Evolutionary conservation across 2,797 vertebrate genomes (phyloP).

Genomic region (Cottoperca gobio): DNA sequence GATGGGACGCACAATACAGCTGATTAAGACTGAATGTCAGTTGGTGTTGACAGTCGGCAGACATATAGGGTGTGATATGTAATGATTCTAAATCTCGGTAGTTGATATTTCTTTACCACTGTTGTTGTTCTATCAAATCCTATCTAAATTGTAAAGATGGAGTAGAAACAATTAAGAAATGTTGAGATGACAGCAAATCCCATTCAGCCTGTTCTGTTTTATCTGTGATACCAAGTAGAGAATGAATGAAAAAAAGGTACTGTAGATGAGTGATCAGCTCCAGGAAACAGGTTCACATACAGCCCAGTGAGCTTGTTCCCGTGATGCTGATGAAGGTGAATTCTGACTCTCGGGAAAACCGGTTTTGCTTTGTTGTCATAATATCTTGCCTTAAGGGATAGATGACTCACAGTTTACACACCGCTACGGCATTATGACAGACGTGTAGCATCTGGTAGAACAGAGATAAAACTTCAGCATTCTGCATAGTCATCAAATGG

Average conservation of each 20-base stretch:
- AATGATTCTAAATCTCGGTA: no score
- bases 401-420: conserved; percentile 57
- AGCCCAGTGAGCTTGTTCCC: conserved; percentile 18
- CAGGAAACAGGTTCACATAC: conserved; percentile 18
- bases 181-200: conserved; percentile 15
- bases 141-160: conserved; percentile 12
- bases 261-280: not conserved
- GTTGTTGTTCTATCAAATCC: conserved; percentile 8
- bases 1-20: no score
- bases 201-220: not conserved
- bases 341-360: conserved; percentile 46
- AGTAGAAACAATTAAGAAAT: conserved; percentile 31
- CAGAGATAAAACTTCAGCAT: conserved; percentile 37
- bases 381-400: conserved; percentile 63
- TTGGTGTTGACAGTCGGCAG: no score
- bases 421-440: conserved; percentile 37
- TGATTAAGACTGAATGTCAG: no score
- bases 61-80: no score
- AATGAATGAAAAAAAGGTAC: conserved; percentile 27
- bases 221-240: conserved; percentile 9
- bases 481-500: conserved; percentile 55
- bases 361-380: conserved; percentile 70
- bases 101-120: conserved; percentile 1
- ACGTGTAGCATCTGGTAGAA: conserved; percentile 51
- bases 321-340: conserved; percentile 56